These are phyloP conservation scores for Halictus rubicundus DNA, from an alignment of 1,140 invertebrate genomes.

Conservation along the genomic window DNA sequence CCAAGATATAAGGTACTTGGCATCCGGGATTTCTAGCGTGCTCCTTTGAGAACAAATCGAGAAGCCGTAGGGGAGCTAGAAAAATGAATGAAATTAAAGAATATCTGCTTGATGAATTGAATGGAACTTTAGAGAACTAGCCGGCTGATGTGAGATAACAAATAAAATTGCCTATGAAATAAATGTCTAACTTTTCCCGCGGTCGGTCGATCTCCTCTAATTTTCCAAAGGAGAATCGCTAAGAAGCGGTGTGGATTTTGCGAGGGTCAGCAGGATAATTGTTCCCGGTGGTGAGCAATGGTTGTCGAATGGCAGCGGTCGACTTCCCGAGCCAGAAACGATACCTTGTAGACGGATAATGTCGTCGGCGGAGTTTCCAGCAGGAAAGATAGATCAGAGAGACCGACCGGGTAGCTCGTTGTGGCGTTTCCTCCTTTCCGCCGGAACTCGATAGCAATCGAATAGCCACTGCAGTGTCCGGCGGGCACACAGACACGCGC, in stretches of 20 bases:
- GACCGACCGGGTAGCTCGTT: constrained; percentile 37
- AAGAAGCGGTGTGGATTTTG: background rate
- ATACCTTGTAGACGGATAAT: constrained; percentile 41
- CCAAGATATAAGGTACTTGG: too few species aligned
- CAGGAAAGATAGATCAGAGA: constrained; percentile 59
- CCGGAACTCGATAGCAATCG: constrained; percentile 71
- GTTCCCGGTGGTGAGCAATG: background rate
- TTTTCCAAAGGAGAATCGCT: too few species aligned
- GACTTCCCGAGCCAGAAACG: constrained; percentile 17
- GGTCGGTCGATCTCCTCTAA: too few species aligned
- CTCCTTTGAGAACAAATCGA: too few species aligned
- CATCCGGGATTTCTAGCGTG: too few species aligned
- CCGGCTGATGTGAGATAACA: too few species aligned
- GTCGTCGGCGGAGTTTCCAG: constrained; percentile 45
- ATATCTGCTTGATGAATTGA: too few species aligned
- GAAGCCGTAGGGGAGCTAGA: too few species aligned
- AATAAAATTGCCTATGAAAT: too few species aligned
- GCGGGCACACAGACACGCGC: constrained; percentile 21
- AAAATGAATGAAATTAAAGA: too few species aligned
- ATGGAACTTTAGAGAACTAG: too few species aligned
- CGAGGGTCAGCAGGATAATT: background rate
- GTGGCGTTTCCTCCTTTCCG: constrained; percentile 62
- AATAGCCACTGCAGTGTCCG: constrained; percentile 41
- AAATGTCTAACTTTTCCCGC: too few species aligned
- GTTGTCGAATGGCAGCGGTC: background rate